These are phyloP conservation scores for Gallinago paraguaiae DNA, from an alignment of 2,113 vertebrate species.

Conservation along the genomic window DNA sequence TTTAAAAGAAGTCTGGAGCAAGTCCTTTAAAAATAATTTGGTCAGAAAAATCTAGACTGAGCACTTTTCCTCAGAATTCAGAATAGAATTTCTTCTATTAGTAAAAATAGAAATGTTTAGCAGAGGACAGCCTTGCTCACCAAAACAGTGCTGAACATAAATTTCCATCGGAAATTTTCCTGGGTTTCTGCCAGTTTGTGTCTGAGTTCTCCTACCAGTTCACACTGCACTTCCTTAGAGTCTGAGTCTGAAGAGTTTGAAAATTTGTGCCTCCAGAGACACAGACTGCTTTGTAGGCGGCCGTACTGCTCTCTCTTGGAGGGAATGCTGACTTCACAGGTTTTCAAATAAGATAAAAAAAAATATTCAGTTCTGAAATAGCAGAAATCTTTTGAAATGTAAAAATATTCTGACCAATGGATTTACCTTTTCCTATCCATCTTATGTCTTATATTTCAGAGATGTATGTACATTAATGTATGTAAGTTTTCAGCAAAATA, in stretches of 20 bases:
- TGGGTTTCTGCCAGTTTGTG: not conserved
- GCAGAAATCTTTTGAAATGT: not conserved
- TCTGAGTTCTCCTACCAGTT: not conserved
- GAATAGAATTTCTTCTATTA: not conserved
- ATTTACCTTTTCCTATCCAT: not conserved
- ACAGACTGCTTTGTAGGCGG: not conserved
- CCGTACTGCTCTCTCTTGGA: not conserved
- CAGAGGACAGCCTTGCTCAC: not conserved
- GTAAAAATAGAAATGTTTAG: not conserved
- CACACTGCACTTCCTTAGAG: not conserved
- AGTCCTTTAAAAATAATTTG: not conserved
- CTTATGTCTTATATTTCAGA: not conserved
- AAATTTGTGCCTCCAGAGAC: not conserved
- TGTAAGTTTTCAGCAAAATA: not conserved
- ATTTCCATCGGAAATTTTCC: not conserved
- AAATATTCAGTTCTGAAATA: not conserved
- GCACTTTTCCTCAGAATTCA: not conserved
- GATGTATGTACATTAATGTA: not conserved
- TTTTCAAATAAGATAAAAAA: not conserved
- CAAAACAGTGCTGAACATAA: not conserved
- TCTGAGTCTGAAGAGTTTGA: not conserved
- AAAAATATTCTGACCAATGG: not conserved
- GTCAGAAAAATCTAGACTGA: not conserved
- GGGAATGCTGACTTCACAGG: not conserved
- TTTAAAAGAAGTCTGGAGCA: not conserved